These are phyloP conservation scores for Reticulitermes speratus DNA, from an alignment of 1,140 invertebrate genomes.

Conservation along the genomic window DNA sequence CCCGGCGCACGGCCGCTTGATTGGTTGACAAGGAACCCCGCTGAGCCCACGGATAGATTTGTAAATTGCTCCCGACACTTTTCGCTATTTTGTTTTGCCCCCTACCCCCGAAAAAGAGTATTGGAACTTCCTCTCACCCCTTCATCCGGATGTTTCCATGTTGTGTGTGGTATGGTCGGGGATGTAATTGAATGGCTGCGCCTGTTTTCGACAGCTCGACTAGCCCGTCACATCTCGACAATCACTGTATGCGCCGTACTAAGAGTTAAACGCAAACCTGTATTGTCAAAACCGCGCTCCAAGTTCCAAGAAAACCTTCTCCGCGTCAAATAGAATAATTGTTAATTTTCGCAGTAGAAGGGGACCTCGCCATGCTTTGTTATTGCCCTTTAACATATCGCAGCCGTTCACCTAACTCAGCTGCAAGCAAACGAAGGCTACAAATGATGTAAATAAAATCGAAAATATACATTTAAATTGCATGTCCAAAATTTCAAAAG, in stretches of 20 bases:
- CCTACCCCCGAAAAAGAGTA: background rate
- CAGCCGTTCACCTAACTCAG: too few relatives aligned
- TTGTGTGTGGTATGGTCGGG: background rate
- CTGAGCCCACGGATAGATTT: background rate
- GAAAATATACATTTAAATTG: too few relatives aligned
- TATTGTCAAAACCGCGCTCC: background rate
- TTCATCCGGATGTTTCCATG: background rate
- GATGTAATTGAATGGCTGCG: background rate
- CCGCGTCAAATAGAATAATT: background rate
- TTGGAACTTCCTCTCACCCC: background rate
- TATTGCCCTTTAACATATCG: too few relatives aligned
- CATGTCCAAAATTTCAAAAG: too few relatives aligned
- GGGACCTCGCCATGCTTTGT: background rate
- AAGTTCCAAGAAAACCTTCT: background rate
- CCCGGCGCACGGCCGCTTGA: constrained; percentile 8
- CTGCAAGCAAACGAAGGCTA: too few relatives aligned
- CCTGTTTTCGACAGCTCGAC: constrained; percentile 1
- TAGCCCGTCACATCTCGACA: constrained; percentile 2
- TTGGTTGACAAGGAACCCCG: constrained; percentile 6
- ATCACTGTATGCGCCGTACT: background rate
- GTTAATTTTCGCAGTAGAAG: background rate
- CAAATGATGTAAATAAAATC: too few relatives aligned
- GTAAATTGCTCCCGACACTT: constrained; percentile 3
- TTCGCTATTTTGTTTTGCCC: background rate
- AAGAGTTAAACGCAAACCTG: background rate